phyloP scores from a whole-genome alignment of 2,113 vertebrate species.

The Labeo rohita region DNA sequence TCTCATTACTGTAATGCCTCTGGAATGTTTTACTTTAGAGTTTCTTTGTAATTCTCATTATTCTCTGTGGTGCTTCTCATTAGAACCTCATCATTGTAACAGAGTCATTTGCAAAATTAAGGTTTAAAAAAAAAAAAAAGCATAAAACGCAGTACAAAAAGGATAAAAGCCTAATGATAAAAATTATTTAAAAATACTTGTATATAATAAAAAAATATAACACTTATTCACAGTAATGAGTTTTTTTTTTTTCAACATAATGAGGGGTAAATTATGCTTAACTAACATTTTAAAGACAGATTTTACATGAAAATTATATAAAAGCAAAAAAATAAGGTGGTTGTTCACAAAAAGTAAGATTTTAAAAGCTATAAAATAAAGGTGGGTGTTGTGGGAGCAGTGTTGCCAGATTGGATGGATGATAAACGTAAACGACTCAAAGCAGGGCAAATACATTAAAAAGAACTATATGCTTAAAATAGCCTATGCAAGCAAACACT shows the following conservation, averaged over 20 bases:
- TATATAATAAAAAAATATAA: background rate
- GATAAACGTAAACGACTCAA: too few relatives aligned
- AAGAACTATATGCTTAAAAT: too few relatives aligned
- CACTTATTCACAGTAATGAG: background rate
- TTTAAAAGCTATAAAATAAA: background rate
- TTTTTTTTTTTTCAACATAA: background rate
- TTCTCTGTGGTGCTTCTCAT: background rate
- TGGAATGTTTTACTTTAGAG: background rate
- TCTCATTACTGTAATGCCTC: background rate
- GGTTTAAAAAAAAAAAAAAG: background rate
- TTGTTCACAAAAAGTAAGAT: background rate
- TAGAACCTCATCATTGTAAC: background rate
- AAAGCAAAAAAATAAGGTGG: background rate
- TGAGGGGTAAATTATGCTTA: background rate
- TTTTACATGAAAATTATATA: background rate
- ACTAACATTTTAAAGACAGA: background rate
- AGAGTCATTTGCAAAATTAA: background rate
- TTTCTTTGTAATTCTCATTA: constrained; percentile 3
- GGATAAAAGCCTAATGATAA: background rate
- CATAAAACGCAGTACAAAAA: background rate
- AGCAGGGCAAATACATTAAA: too few relatives aligned
- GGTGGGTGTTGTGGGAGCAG: background rate
- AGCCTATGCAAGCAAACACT: too few relatives aligned
- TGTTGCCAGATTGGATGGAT: too few relatives aligned
- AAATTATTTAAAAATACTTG: background rate